Base-by-base conservation (phyloP, 2,888 invertebrate genomes). In the Cyclophora punctaria region DNA sequence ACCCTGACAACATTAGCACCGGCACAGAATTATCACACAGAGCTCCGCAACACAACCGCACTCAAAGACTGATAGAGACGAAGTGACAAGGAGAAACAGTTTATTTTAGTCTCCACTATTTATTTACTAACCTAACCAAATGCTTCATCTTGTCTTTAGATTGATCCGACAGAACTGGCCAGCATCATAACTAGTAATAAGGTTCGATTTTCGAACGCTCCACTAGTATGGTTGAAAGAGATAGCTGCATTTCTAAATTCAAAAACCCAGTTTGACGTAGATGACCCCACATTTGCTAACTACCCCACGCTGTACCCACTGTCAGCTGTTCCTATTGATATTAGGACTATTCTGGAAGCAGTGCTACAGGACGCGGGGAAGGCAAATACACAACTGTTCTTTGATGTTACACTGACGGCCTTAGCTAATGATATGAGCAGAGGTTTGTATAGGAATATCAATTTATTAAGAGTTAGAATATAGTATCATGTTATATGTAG, bases 381-480 rank as follows among this genome's bases (percentile, higher is more conserved):
- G 57, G 83, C 89, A 4, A 93, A 92, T 59, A 75, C 90, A 4
- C 92, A 92, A 65, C 76, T 93, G 59, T 95, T 94, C 75, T 94
- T 91, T 65, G 93, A 94, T 73, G 91, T 91, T 35, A 91, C 92
- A 41, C 80, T 95, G 20, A 92, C 92, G 4, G 89, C 92, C 7
- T 90, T 95, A 86, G 92, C 93, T 3, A 92, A 91, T 64, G 94
- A 94, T 64, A 91, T 95, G 90, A 91, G 91, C 47, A 93, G 92
- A 85, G 93, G 92, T 83, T 71, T 67, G 69, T 69, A 52, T 50
- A 40, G 7, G 7, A 7, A 20, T 20, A 20, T 20, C 20, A 20
- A 37, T 37, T 37, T 37, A 37, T 37, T 2, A 2, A 5, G 4
- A 37, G 5, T 37, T 5, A 37, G 37, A 37, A 37, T 5, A 37